These are phyloP conservation scores for Terrapene triunguis DNA, from an alignment of 2,113 vertebrate genomes.

Conservation along the genomic window DNA sequence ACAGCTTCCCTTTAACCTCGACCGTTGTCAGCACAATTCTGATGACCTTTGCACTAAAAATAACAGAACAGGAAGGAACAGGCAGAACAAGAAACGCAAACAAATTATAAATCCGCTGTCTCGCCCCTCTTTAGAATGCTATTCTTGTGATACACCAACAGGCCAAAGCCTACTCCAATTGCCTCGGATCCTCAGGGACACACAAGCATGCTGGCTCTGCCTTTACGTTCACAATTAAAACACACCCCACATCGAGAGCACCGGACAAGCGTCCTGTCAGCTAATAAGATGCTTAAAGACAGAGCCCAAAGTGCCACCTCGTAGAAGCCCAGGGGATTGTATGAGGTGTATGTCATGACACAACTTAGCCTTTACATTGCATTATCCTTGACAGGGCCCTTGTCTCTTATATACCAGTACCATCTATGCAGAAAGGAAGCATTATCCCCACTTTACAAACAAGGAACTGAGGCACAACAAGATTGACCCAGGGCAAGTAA, in stretches of 20 bases:
- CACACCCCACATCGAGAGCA: background rate
- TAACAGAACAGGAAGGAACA: constrained; percentile 44
- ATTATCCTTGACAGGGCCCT: background rate
- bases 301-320: background rate
- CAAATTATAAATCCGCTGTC: constrained; percentile 14
- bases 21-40: constrained; percentile 27
- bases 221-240: background rate
- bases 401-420: background rate
- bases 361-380: background rate
- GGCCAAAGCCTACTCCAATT: background rate
- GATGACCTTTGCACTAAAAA: constrained; percentile 56
- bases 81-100: constrained; percentile 43
- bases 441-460: background rate
- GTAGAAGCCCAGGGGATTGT: background rate
- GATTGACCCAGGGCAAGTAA: background rate
- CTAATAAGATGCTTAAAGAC: background rate
- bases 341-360: background rate
- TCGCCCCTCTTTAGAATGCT: constrained; percentile 25
- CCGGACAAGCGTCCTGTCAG: background rate
- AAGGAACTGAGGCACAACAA: background rate
- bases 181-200: background rate
- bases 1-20: background rate
- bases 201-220: background rate
- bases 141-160: constrained; percentile 19
- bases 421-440: background rate